A percentile compares a stretch with the other conserved stretches of the same genome.
phyloP scores from a whole-genome alignment of 2,888 invertebrate species.

The Labia minor region DNA sequence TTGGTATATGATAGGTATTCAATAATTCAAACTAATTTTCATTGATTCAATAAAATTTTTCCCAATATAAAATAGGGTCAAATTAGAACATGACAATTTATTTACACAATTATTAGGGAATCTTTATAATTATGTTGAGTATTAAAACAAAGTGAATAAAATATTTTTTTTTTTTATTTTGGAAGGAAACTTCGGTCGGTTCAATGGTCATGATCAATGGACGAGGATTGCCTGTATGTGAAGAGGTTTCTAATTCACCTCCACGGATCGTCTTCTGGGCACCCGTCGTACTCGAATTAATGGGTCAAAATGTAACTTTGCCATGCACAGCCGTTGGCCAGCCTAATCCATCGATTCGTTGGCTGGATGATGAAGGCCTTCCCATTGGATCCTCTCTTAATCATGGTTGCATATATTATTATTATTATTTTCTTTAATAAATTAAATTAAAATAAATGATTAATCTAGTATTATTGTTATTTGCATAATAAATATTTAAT shows the following conservation, averaged over 20 bases:
- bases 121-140: too few species aligned
- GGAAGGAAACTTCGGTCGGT: not conserved
- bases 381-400: constrained; percentile 30
- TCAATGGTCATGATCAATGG: not conserved
- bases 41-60: too few species aligned
- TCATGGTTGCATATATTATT: not conserved
- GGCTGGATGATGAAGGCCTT: constrained; percentile 51
- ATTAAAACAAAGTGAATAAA: too few species aligned
- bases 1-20: too few species aligned
- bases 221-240: not conserved
- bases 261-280: constrained; percentile 42
- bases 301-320: constrained; percentile 50
- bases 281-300: constrained; percentile 43
- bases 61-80: too few species aligned
- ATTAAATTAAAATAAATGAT: too few species aligned
- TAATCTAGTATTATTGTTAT: too few species aligned
- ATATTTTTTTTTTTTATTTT: not conserved
- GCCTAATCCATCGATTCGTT: constrained; percentile 51
- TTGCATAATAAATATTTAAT: too few species aligned
- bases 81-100: too few species aligned
- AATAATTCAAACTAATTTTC: too few species aligned
- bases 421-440: too few species aligned
- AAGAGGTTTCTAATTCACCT: constrained; percentile 31
- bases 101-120: too few species aligned
- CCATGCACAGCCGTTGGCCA: constrained; percentile 58